Percentiles rank a stretch among this genome's conserved stretches.
Evolutionary conservation across 23 tunicate species (phyloP).

Genomic region (Ascidia mentula): DNA sequence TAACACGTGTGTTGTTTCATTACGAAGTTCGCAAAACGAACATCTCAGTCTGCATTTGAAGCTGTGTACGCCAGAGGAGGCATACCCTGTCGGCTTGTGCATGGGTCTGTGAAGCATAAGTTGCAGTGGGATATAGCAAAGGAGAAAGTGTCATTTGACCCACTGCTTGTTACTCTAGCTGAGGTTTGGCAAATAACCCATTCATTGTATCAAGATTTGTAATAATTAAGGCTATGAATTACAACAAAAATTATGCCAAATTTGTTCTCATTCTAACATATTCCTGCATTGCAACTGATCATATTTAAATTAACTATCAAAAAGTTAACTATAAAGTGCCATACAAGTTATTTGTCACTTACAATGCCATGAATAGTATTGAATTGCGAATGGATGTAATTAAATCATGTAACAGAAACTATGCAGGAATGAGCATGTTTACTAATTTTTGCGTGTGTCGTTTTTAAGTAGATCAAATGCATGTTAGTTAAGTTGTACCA

Average conservation of each 20-base stretch:
- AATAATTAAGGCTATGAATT: too few relatives aligned
- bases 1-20: not conserved
- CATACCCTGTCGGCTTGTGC: slow-evolving; percentile 57
- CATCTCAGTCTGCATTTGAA: slow-evolving; percentile 59
- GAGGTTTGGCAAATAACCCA: slow-evolving; percentile 16
- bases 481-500: not conserved
- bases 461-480: not conserved
- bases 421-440: not conserved
- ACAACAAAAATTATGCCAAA: too few relatives aligned
- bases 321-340: too few relatives aligned
- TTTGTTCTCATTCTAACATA: too few relatives aligned
- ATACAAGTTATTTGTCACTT: too few relatives aligned
- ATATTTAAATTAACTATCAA: too few relatives aligned
- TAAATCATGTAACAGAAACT: too few relatives aligned
- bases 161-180: slow-evolving; percentile 54
- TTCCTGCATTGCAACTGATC: too few relatives aligned
- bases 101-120: slow-evolving; percentile 70
- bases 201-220: too few relatives aligned
- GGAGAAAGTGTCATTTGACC: slow-evolving; percentile 50
- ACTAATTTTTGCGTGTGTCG: not conserved
- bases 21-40: not conserved
- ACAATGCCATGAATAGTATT: too few relatives aligned
- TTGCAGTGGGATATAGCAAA: slow-evolving; percentile 51
- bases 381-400: too few relatives aligned
- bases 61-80: slow-evolving; percentile 59